phyloP scores from a whole-genome alignment of 1,140 invertebrate species.

The Sycobia sp. region DNA sequence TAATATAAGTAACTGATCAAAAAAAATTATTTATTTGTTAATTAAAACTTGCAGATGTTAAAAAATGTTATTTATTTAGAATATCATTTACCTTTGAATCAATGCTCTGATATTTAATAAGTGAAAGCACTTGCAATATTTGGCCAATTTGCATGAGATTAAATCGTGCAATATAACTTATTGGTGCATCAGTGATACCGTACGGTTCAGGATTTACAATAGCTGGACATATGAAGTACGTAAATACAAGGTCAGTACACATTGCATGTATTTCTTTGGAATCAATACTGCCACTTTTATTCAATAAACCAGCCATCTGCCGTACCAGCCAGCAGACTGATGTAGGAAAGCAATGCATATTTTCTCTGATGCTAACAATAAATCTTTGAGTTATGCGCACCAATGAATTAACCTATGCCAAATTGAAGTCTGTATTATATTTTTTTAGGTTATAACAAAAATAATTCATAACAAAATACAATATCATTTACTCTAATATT shows the following conservation, averaged over 20 bases:
- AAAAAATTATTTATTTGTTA: no score
- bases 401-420: slow-evolving; percentile 68
- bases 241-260: slow-evolving; percentile 92
- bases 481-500: neutral
- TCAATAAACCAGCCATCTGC: slow-evolving; percentile 75
- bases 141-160: slow-evolving; percentile 92
- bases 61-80: no score
- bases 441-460: neutral
- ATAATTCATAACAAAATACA: neutral
- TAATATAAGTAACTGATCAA: no score
- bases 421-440: neutral
- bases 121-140: slow-evolving; percentile 88
- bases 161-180: slow-evolving; percentile 87
- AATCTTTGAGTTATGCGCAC: slow-evolving; percentile 82
- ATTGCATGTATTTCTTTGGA: slow-evolving; percentile 76
- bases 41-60: no score
- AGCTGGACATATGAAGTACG: slow-evolving; percentile 93
- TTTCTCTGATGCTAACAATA: slow-evolving; percentile 81
- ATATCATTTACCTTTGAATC: slow-evolving; percentile 65
- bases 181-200: slow-evolving; percentile 93
- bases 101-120: slow-evolving; percentile 81
- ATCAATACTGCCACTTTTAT: slow-evolving; percentile 68
- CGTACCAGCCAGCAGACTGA: slow-evolving; percentile 79
- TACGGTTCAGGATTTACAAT: slow-evolving; percentile 95
- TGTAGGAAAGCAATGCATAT: slow-evolving; percentile 90